These are phyloP conservation scores for Cremastinae sp. DNA, from an alignment of 2,888 invertebrate species.

Conservation along the genomic window DNA sequence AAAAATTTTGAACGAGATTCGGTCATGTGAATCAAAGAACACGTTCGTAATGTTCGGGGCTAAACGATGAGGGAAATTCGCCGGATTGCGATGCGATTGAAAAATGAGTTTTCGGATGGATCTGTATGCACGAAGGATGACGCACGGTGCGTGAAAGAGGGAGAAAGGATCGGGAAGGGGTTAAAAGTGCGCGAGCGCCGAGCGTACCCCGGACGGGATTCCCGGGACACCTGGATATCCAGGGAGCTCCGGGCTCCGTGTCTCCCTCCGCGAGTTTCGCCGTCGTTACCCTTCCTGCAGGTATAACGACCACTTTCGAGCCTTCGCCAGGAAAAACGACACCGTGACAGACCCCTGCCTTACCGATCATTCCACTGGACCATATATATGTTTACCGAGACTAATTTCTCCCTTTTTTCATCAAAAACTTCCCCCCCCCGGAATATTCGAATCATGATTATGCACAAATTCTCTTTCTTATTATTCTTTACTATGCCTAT, in stretches of 20 bases:
- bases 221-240: conserved; percentile 71
- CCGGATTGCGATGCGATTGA: not conserved
- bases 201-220: conserved; percentile 66
- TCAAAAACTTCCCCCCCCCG: too few species aligned
- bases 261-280: conserved; percentile 1
- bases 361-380: not conserved
- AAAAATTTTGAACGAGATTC: not conserved
- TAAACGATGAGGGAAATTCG: too few species aligned
- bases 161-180: conserved; percentile 50
- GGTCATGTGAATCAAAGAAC: not conserved
- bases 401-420: conserved; percentile 8
- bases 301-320: conserved; percentile 13
- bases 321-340: not conserved
- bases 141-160: not conserved
- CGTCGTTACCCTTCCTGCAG: conserved; percentile 35
- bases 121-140: not conserved
- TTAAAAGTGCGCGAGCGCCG: conserved; percentile 67
- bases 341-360: not conserved
- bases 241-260: conserved; percentile 60
- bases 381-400: conserved; percentile 12
- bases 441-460: not conserved
- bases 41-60: too few species aligned
- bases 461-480: too few species aligned
- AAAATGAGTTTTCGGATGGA: conserved; percentile 1
- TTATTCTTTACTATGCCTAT: not conserved